Conservation (phyloP, 2,797 vertebrate genomes). For the Apogon talboti region DNA sequence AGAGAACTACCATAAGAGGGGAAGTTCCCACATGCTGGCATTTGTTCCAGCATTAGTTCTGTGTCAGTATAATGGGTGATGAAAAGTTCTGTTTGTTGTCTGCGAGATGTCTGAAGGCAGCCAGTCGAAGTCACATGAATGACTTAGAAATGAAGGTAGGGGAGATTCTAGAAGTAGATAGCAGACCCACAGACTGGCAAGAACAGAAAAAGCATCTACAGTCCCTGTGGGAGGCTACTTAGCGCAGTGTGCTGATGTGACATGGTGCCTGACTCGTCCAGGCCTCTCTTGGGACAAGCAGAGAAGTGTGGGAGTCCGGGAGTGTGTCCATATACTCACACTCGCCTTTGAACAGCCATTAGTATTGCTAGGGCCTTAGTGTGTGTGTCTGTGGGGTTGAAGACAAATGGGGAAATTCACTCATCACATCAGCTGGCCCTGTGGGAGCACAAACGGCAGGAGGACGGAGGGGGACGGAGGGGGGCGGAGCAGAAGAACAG, state of each 20-base stretch:
- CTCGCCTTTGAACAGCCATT: constrained; percentile 78
- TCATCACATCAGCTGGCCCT: constrained; percentile 79
- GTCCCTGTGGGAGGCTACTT: constrained; percentile 38
- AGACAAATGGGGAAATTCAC: constrained; percentile 85
- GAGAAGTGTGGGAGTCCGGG: constrained; percentile 63
- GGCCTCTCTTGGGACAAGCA: constrained; percentile 49
- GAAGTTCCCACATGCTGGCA: constrained; percentile 30
- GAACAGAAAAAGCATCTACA: constrained; percentile 43
- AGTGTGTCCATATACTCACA: constrained; percentile 47
- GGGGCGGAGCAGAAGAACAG: constrained; percentile 34
- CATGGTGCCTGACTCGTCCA: constrained; percentile 43
- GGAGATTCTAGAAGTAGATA: constrained; percentile 42
- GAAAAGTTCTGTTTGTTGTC: constrained; percentile 51
- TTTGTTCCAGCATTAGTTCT: constrained; percentile 22
- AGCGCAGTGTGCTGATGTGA: constrained; percentile 55
- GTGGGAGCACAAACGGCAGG: constrained; percentile 63
- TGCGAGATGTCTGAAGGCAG: constrained; percentile 16
- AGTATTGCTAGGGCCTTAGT: constrained; percentile 63
- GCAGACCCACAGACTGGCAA: constrained; percentile 21
- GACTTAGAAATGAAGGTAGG: constrained; percentile 28
- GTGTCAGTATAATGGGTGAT: constrained; percentile 25
- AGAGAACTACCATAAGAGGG: neutral
- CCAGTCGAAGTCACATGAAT: constrained; percentile 52
- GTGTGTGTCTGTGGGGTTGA: constrained; percentile 59
- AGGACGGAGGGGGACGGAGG: constrained; percentile 24